A percentile compares a stretch with the other conserved stretches of the same genome.
Evolutionary conservation across 2,797 vertebrate genomes (phyloP).

Genomic region (Hoplostethus mediterraneus): DNA sequence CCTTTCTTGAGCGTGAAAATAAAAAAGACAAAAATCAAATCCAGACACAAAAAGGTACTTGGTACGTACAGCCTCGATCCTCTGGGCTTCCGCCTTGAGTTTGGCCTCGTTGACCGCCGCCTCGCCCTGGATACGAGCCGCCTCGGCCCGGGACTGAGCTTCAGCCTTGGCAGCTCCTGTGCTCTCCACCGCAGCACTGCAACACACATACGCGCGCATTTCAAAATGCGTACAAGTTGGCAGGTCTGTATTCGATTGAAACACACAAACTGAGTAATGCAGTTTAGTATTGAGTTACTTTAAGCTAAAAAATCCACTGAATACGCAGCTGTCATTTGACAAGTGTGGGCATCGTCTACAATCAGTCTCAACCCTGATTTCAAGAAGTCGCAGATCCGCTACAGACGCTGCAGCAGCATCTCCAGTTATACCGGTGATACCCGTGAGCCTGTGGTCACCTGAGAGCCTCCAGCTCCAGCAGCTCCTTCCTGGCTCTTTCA

Average conservation of each 20-base stretch:
- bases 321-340: no score
- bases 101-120: constrained; percentile 91
- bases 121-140: constrained; percentile 90
- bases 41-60: neutral
- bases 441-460: constrained; percentile 78
- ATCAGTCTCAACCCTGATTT: no score
- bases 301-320: no score
- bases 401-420: no score
- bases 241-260: no score
- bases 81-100: constrained; percentile 88
- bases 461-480: constrained; percentile 92
- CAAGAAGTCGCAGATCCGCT: no score
- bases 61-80: constrained; percentile 88
- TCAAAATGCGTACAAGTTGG: no score
- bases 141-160: constrained; percentile 89
- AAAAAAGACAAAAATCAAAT: neutral
- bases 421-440: neutral
- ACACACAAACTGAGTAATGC: no score
- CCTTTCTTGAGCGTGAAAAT: no score
- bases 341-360: no score
- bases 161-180: constrained; percentile 91
- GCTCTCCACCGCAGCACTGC: constrained; percentile 91
- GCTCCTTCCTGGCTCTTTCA: constrained; percentile 88
- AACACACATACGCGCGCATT: constrained; percentile 3
- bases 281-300: no score